Conservation (phyloP, 1,140 invertebrate genomes). For the Pogonomyrmex californicus region DNA sequence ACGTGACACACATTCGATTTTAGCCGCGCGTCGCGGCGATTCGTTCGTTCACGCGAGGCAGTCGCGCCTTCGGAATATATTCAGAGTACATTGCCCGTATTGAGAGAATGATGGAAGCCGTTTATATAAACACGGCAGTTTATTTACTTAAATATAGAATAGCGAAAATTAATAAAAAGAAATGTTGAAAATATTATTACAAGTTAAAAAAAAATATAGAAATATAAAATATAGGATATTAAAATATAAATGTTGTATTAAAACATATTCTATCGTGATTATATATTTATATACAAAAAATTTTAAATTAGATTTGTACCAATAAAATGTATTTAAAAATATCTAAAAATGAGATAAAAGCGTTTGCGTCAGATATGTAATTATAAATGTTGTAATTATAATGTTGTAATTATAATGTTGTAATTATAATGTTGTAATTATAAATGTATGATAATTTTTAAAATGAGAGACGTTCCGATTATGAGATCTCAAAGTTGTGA, state of each 20-base stretch:
- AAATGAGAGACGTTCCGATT: not conserved
- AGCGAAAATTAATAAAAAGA: not conserved
- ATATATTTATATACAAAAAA: no score
- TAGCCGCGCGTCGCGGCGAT: conserved; percentile 48
- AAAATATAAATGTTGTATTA: no score
- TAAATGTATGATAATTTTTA: not conserved
- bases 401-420: no score
- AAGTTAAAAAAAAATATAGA: not conserved
- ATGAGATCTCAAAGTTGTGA: not conserved
- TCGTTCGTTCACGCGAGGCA: not conserved
- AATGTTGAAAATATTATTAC: not conserved
- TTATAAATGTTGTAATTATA: no score
- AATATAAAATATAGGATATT: no score
- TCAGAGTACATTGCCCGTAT: conserved; percentile 46
- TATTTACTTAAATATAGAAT: conserved; percentile 3
- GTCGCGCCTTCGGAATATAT: conserved; percentile 32
- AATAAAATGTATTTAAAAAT: no score
- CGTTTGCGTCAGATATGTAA: no score
- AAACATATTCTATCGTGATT: no score
- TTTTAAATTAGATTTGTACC: no score
- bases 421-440: no score
- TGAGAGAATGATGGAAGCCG: conserved; percentile 13
- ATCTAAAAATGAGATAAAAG: no score
- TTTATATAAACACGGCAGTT: not conserved
- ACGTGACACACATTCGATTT: conserved; percentile 77